Conservation (phyloP, 2,797 vertebrate species). For the Danio aesculapii region DNA sequence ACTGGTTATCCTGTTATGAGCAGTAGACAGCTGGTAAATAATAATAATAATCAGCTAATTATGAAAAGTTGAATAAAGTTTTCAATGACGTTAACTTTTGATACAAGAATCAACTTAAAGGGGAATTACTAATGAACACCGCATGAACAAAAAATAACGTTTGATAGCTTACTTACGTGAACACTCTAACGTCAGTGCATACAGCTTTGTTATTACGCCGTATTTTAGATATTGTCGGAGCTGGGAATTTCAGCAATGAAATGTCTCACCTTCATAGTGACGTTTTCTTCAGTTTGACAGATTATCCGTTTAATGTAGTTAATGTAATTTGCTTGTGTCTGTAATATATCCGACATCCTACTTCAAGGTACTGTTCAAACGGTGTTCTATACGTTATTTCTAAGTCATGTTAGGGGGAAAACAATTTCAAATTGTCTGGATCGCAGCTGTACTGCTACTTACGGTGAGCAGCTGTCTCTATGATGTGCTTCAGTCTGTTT, state of each 20-base stretch:
- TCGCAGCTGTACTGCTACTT: conserved; percentile 59
- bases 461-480: conserved; percentile 81
- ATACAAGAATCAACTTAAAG: not conserved
- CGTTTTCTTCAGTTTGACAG: no score
- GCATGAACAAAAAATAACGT: not conserved
- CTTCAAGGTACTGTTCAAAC: no score
- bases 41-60: not conserved
- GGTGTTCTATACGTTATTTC: no score
- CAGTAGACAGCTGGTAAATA: not conserved
- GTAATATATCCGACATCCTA: no score
- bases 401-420: no score
- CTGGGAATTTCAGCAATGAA: no score
- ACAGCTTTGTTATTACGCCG: not conserved
- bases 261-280: no score
- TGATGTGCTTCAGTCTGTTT: conserved; percentile 60
- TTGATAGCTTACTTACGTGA: not conserved
- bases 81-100: not conserved
- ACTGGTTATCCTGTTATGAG: not conserved
- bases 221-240: no score
- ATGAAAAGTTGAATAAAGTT: no score
- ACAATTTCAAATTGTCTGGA: not conserved
- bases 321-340: no score
- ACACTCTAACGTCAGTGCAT: not conserved
- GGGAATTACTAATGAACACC: not conserved
- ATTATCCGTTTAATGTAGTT: no score